Base-by-base conservation (phyloP, 2,888 invertebrate species). In the Pilophorus perplexus region DNA sequence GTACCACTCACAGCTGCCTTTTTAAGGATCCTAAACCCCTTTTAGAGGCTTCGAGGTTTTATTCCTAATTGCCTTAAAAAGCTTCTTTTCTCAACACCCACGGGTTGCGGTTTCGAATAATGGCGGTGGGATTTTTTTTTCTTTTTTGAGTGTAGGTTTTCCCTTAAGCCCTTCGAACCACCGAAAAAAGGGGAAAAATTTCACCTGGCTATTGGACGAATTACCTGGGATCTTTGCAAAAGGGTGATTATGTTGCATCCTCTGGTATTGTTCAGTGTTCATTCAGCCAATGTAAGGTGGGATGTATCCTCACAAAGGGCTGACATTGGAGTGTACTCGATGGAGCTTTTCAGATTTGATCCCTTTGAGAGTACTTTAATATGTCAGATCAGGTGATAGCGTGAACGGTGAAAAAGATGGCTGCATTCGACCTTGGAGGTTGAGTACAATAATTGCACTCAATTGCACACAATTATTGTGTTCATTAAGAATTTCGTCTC, bases 191-290 rank as follows among this genome's bases (percentile, higher is more conserved):
- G 12, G 23, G 25, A 10, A 44, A 33, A 33, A 23, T 28, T 44
- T 33, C 62, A 62, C 62, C 62, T 62, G 62, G 62, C 25, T 44
- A 62, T 62, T 48, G 2, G 46, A 18, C 38, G 46, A 62, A 62
- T 62, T 48, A 46, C 28, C 62, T 48, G 33, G 20, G 18, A 12
- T 46, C 12, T 42, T 12, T 12, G 8, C 20, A 28, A 20, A 28
- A 28, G 48, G 20, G 46, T 33, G 62, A 48, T 62, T 62, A 48
- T 27, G 20, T 62, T 62, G 62, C 62, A 62, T 62, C 62, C 62
- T 59, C 27, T 14, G n/a, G 10, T 25, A 42, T 59, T 59, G 59
- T 59, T 59, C 12, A 6, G 14, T 25, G 16, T n/a, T 27, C 59
- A 20, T 18, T 27, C 59, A 40, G 16, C 44, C 44, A 59, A 40